Base-by-base conservation (phyloP, 1,140 invertebrate species). In the Palaemon carinicauda region DNA sequence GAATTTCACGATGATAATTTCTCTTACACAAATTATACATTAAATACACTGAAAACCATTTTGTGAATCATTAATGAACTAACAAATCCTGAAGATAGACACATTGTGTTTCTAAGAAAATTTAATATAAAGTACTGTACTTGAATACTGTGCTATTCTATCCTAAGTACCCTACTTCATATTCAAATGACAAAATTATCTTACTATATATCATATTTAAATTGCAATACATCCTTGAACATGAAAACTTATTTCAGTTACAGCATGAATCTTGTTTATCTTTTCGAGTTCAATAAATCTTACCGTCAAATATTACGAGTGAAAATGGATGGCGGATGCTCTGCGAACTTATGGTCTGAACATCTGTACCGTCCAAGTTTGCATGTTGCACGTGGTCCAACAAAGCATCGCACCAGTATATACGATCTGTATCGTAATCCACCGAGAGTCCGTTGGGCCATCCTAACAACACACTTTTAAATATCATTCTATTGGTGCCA, bases 391-490 rank as follows among this genome's bases (percentile, higher is more conserved):
- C 97, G 91, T 98, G 97, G 91, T 99, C 97, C 0, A 99, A 92
- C 0, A 99, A 91, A 19, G 97, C 97, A 90, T 99, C 98, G 91
- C 97, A 98, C 97, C 97, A 98, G 91, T 98, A 99, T 0, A 99
- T 92, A 56, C 96, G 93, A 90, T 98, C 96, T 29, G 94, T 94
- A 29, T 93, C 93, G 90, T 97, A 98, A 91, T 99, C 98, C 89
- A 99, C 97, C 0, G 96, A 96, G 1, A 99, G 91, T 51, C 98
- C 98, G 91, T 99, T 99, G 0, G 98, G 98, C 96, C 98, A 98
- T 1, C 98, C 98, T 0, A 99, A 92, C 0, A 98, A 96, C 0
- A 98, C 94, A 90, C 98, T 97, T 75, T 96, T 95, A 90, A 99
- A 99, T 0, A 98, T 96, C 12, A 96, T 92, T 5, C 97, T 92